A percentile compares a stretch with the other conserved stretches of the same genome.
Conservation (phyloP, 1,140 invertebrate genomes). For the Stegodyphus dumicola region DNA sequence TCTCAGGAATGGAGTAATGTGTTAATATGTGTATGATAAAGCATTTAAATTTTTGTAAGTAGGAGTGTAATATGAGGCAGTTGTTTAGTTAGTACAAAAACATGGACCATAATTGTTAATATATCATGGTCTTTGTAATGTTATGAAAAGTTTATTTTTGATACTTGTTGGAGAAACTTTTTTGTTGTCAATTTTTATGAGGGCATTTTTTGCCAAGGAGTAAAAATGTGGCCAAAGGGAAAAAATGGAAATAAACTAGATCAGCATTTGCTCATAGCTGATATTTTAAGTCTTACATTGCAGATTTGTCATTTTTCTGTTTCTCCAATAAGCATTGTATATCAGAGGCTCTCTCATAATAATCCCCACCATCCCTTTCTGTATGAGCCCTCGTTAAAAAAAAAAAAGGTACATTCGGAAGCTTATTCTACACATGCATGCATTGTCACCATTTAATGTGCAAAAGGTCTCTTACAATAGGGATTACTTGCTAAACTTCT, state of each 20-base stretch:
- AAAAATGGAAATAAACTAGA: conserved; percentile 21
- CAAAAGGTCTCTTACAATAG: conserved; percentile 56
- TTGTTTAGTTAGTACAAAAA: conserved; percentile 68
- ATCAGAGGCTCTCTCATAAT: conserved; percentile 41
- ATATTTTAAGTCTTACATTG: conserved; percentile 41
- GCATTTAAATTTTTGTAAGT: conserved; percentile 60
- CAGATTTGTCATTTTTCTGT: conserved; percentile 58
- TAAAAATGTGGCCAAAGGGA: conserved; percentile 61
- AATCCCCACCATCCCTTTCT: conserved; percentile 49
- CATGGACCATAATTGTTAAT: conserved; percentile 68
- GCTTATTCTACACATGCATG: conserved; percentile 60
- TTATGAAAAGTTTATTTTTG: conserved; percentile 72
- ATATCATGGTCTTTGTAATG: conserved; percentile 69
- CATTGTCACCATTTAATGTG: conserved; percentile 59
- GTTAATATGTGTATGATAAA: conserved; percentile 59
- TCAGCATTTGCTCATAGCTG: conserved; percentile 32
- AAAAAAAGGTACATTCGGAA: conserved; percentile 33
- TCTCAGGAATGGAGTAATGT: conserved; percentile 61
- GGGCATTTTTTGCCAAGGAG: conserved; percentile 61
- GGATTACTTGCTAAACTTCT: conserved; percentile 46
- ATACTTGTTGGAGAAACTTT: conserved; percentile 72
- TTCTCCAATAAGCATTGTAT: conserved; percentile 62
- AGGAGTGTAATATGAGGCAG: conserved; percentile 59
- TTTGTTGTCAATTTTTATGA: conserved; percentile 67
- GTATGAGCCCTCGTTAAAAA: conserved; percentile 53